phyloP scores from a whole-genome alignment of 1,140 invertebrate species.

The Drosophila virilis region DNA sequence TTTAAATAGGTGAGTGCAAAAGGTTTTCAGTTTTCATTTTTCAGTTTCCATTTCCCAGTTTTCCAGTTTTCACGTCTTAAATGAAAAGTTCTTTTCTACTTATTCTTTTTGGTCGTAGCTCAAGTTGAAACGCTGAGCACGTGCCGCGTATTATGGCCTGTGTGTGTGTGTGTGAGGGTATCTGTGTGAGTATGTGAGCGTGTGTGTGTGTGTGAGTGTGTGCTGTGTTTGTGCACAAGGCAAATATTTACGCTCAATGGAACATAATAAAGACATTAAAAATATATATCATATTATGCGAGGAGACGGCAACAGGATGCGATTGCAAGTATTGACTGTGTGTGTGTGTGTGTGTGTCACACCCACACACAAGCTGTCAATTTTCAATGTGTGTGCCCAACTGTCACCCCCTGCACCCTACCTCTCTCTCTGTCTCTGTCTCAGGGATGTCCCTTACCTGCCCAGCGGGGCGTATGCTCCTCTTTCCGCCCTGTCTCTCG shows the following conservation, averaged over 20 bases:
- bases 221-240: slow-evolving; percentile 46
- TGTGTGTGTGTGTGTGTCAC: slow-evolving; percentile 6
- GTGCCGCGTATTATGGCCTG: slow-evolving; percentile 65
- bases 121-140: slow-evolving; percentile 65
- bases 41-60: background rate
- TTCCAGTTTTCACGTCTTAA: background rate
- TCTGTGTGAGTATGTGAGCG: background rate
- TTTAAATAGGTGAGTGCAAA: slow-evolving; percentile 54
- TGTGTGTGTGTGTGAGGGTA: background rate
- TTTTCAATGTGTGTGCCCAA: slow-evolving; percentile 26
- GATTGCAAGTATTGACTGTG: slow-evolving; percentile 22
- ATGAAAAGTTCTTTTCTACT: slow-evolving; percentile 39
- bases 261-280: slow-evolving; percentile 83
- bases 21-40: background rate
- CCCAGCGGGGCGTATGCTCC: slow-evolving; percentile 13
- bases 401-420: background rate
- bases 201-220: slow-evolving; percentile 20
- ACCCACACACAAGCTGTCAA: slow-evolving; percentile 37
- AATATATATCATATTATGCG: slow-evolving; percentile 77
- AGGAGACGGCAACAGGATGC: slow-evolving; percentile 25
- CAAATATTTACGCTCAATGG: slow-evolving; percentile 81
- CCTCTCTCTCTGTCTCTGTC: background rate
- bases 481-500: background rate
- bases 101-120: slow-evolving; percentile 20
- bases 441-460: slow-evolving; percentile 4